phyloP scores from a whole-genome alignment of 2,888 invertebrate genomes.

The Aleiodes alternator region DNA sequence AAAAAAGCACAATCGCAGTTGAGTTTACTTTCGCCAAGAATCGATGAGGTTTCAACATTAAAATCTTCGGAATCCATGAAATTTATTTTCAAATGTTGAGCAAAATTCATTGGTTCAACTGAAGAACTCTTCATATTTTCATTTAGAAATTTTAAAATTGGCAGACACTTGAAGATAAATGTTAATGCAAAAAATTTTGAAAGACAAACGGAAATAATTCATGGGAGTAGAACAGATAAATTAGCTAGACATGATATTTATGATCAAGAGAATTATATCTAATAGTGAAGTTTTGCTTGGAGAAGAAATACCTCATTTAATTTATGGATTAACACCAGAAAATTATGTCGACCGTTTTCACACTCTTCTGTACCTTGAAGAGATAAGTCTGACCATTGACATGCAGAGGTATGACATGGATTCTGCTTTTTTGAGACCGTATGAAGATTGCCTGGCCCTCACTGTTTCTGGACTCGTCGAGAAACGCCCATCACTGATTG shows the following conservation, averaged over 20 bases:
- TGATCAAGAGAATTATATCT: constrained; percentile 72
- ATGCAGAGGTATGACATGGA: constrained; percentile 83
- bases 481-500: constrained; percentile 88
- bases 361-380: constrained; percentile 86
- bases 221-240: constrained; percentile 43
- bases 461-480: constrained; percentile 90
- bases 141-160: constrained; percentile 80
- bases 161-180: constrained; percentile 78
- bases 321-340: constrained; percentile 76
- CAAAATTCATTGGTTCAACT: constrained; percentile 80
- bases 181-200: constrained; percentile 68
- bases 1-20: constrained; percentile 78
- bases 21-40: constrained; percentile 72
- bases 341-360: constrained; percentile 86
- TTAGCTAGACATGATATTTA: constrained; percentile 56
- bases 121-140: constrained; percentile 80
- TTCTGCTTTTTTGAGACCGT: constrained; percentile 80
- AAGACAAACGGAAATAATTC: not conserved
- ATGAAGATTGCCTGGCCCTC: constrained; percentile 84
- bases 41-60: constrained; percentile 72
- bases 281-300: constrained; percentile 75
- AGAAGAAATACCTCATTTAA: constrained; percentile 77
- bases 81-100: constrained; percentile 77
- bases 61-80: constrained; percentile 74
- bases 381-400: constrained; percentile 82